phyloP scores from a whole-genome alignment of 2,797 vertebrate species.

The Ctenosaura bakeri region DNA sequence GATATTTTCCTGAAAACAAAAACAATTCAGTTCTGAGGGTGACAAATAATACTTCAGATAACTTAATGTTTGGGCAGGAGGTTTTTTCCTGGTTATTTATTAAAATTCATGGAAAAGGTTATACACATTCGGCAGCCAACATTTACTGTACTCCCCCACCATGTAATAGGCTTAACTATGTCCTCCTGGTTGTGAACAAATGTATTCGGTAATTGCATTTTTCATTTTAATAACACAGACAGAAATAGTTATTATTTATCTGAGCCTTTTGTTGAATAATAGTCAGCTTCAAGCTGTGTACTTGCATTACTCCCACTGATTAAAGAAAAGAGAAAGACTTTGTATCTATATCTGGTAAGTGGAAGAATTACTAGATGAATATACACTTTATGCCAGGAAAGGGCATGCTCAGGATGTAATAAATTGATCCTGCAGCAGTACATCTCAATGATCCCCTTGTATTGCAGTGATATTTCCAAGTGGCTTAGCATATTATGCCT shows the following conservation, averaged over 20 bases:
- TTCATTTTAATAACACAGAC: slow-evolving; percentile 49
- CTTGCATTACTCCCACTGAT: slow-evolving; percentile 45
- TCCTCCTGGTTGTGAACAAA: slow-evolving; percentile 46
- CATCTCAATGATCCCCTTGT: neutral
- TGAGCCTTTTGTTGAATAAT: slow-evolving; percentile 55
- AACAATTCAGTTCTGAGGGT: slow-evolving; percentile 73
- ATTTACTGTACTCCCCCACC: neutral
- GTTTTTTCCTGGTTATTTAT: slow-evolving; percentile 18
- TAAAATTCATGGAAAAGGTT: slow-evolving; percentile 58
- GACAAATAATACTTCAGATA: slow-evolving; percentile 56
- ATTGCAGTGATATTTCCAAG: neutral
- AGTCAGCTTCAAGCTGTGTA: slow-evolving; percentile 41
- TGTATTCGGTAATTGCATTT: slow-evolving; percentile 36
- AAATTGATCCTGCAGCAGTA: neutral
- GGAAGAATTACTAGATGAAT: slow-evolving; percentile 19
- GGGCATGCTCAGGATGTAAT: neutral
- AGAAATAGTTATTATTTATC: slow-evolving; percentile 51
- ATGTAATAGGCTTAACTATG: slow-evolving; percentile 49
- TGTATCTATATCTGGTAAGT: slow-evolving; percentile 36
- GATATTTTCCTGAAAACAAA: slow-evolving; percentile 91
- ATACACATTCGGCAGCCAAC: slow-evolving; percentile 53
- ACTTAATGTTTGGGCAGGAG: slow-evolving; percentile 35
- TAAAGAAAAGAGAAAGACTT: neutral
- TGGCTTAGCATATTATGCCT: neutral
- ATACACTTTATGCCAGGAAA: neutral